phyloP scores from a whole-genome alignment of 37 sponge, comb jelly and placozoan species.

The Beroe forskalii region DNA sequence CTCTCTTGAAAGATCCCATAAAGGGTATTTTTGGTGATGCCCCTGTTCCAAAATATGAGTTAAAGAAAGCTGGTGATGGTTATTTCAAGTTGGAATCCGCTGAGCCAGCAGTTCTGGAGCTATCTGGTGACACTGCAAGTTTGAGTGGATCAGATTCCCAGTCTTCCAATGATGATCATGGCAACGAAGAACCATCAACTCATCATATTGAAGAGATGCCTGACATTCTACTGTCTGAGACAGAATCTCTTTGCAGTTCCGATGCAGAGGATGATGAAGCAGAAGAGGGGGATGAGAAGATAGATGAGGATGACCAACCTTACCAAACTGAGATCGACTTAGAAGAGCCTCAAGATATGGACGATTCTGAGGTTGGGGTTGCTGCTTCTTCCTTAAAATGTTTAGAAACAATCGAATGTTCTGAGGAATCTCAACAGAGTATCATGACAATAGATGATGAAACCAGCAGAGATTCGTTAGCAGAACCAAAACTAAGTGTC shows the following conservation, averaged over 20 bases:
- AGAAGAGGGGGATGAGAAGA: neutral
- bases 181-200: neutral
- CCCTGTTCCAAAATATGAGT: neutral
- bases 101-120: neutral
- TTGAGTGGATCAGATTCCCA: neutral
- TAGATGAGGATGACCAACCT: neutral
- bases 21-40: neutral
- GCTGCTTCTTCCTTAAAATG: neutral
- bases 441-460: neutral
- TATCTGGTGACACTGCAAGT: constrained; percentile 12
- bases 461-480: neutral
- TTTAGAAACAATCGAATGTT: neutral
- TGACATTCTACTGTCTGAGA: neutral
- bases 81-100: neutral
- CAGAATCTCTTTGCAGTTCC: neutral
- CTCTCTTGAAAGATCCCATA: neutral
- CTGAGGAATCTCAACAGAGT: neutral
- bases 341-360: neutral
- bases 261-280: neutral
- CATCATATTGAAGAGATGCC: neutral
- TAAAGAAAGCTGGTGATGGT: neutral
- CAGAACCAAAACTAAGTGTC: neutral
- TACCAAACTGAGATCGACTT: no score
- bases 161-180: neutral
- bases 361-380: neutral